A percentile compares a stretch with the other conserved stretches of the same genome.
phyloP scores from a whole-genome alignment of 2,113 vertebrate genomes.

The Protobothrops mucrosquamatus region DNA sequence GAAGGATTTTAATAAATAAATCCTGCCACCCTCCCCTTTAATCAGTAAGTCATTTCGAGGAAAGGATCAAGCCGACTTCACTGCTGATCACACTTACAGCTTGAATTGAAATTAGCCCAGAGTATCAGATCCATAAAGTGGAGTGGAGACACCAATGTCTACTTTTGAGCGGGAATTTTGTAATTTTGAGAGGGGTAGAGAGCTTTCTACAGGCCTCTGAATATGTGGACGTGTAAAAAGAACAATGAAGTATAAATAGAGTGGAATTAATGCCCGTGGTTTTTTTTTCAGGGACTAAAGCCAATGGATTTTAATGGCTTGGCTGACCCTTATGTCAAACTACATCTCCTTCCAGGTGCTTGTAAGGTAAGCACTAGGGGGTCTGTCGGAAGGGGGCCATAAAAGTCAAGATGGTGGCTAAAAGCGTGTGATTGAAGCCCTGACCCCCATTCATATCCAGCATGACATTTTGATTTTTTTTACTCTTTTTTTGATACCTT shows the following conservation, averaged over 20 bases:
- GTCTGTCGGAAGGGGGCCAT: not conserved
- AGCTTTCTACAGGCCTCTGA: not conserved
- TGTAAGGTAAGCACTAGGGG: constrained; percentile 75
- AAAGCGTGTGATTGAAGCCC: not conserved
- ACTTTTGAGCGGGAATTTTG: not conserved
- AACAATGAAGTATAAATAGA: not conserved
- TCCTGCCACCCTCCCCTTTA: not conserved
- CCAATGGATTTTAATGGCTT: constrained; percentile 91
- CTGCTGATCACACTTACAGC: not conserved
- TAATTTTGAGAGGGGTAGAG: not conserved
- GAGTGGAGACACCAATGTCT: not conserved
- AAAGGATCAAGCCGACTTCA: not conserved
- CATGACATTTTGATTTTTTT: not conserved
- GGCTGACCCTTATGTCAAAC: constrained; percentile 86
- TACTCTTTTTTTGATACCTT: not conserved
- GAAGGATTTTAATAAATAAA: not conserved
- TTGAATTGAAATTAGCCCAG: not conserved
- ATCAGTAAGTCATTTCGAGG: not conserved
- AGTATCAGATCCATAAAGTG: not conserved
- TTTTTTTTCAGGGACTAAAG: constrained; percentile 76
- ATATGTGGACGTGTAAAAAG: not conserved
- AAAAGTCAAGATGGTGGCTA: not conserved
- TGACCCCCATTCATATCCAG: not conserved
- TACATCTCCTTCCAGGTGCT: constrained; percentile 86
- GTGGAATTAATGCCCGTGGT: not conserved